Percentiles rank a stretch among this genome's conserved stretches.
Evolutionary conservation across 2,113 vertebrate genomes (phyloP).

Genomic region (Pandion haliaetus): DNA sequence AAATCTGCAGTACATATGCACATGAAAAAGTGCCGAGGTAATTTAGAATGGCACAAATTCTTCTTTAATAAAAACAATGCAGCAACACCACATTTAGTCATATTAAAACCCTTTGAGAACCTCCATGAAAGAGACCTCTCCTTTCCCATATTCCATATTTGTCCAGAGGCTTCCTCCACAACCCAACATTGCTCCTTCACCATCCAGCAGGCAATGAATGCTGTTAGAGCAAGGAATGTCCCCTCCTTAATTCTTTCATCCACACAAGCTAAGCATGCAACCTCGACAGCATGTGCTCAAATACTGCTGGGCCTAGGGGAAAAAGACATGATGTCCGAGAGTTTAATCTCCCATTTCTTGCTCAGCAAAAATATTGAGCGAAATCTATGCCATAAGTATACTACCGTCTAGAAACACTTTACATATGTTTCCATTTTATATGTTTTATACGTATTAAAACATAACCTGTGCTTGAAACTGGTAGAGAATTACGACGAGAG

Average conservation of each 20-base stretch:
- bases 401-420: neutral
- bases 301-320: neutral
- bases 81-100: neutral
- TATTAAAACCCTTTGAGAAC: neutral
- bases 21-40: neutral
- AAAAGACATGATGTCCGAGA: neutral
- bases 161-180: neutral
- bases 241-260: neutral
- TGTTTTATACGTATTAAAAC: neutral
- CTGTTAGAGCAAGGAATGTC: neutral
- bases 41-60: neutral
- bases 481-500: neutral
- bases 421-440: neutral
- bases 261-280: constrained; percentile 10
- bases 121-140: neutral
- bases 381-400: neutral
- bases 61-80: neutral
- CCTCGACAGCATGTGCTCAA: neutral
- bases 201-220: neutral
- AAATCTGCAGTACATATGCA: neutral
- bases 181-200: neutral
- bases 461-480: neutral
- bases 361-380: neutral
- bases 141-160: neutral
- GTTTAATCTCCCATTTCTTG: neutral